A percentile compares a stretch with the other conserved stretches of the same genome.
Evolutionary conservation across 1,140 invertebrate genomes (phyloP).

Genomic region (Lepeophtheirus salmonis): DNA sequence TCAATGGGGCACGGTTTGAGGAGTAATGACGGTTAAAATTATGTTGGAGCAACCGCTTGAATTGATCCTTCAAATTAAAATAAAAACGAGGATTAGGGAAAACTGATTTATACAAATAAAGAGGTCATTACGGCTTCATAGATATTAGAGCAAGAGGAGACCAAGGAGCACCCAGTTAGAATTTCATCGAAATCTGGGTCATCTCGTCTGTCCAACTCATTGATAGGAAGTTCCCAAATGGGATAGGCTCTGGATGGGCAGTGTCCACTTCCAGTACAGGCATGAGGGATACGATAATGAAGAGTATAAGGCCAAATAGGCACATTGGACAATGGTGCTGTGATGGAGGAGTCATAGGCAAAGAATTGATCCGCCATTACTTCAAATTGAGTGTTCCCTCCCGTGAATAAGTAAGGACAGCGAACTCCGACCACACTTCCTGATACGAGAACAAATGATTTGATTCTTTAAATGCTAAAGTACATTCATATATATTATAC

Average conservation of each 20-base stretch:
- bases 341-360: constrained; percentile 31
- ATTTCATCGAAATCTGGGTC: constrained; percentile 23
- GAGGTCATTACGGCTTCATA: background rate
- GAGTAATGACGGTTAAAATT: constrained; percentile 28
- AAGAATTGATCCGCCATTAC: constrained; percentile 31
- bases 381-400: constrained; percentile 30
- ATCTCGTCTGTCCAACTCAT: constrained; percentile 24
- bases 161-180: constrained; percentile 25
- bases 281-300: constrained; percentile 29
- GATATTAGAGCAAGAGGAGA: constrained; percentile 25
- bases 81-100: too few relatives aligned
- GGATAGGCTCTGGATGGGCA: constrained; percentile 24
- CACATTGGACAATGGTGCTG: constrained; percentile 27
- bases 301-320: constrained; percentile 33
- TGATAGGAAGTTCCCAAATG: constrained; percentile 25
- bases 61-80: constrained; percentile 12
- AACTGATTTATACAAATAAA: too few relatives aligned
- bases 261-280: constrained; percentile 25
- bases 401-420: constrained; percentile 29
- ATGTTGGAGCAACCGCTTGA: constrained; percentile 25
- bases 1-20: constrained; percentile 26
- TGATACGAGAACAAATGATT: constrained; percentile 21
- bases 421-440: constrained; percentile 31
- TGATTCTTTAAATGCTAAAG: too few relatives aligned
- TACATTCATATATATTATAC: constrained; percentile 19